Conservation (phyloP, 2,113 vertebrate genomes). For the Platycercus adscitus region DNA sequence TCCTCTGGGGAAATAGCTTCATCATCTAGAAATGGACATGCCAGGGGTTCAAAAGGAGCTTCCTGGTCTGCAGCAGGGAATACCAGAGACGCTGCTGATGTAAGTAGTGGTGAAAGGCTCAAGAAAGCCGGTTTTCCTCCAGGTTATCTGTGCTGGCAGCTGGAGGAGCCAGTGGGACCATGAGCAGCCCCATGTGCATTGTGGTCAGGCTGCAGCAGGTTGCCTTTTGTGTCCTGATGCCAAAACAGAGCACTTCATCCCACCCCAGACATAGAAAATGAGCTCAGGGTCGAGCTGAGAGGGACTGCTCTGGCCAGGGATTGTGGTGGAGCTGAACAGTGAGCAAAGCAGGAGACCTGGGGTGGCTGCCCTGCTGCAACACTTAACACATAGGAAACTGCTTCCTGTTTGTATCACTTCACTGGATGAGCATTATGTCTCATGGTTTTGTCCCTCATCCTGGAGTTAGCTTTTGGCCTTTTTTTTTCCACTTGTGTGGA, state of each 20-base stretch:
- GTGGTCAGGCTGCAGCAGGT: background rate
- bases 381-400: fast-evolving
- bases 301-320: background rate
- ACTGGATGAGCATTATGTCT: background rate
- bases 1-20: background rate
- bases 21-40: background rate
- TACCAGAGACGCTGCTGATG: background rate
- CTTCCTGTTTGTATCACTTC: background rate
- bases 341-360: background rate
- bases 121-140: background rate
- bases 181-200: fast-evolving
- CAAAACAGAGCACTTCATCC: background rate
- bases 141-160: background rate
- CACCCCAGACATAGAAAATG: fast-evolving
- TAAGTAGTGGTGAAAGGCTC: background rate
- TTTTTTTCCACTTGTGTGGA: background rate
- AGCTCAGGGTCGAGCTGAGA: background rate
- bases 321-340: fast-evolving
- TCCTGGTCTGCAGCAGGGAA: background rate
- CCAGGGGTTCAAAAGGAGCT: background rate
- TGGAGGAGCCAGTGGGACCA: background rate
- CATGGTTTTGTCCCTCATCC: background rate
- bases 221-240: background rate
- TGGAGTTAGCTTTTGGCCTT: background rate
- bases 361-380: fast-evolving